Base-by-base conservation (phyloP, 2,113 vertebrate species). In the Eira barbara region DNA sequence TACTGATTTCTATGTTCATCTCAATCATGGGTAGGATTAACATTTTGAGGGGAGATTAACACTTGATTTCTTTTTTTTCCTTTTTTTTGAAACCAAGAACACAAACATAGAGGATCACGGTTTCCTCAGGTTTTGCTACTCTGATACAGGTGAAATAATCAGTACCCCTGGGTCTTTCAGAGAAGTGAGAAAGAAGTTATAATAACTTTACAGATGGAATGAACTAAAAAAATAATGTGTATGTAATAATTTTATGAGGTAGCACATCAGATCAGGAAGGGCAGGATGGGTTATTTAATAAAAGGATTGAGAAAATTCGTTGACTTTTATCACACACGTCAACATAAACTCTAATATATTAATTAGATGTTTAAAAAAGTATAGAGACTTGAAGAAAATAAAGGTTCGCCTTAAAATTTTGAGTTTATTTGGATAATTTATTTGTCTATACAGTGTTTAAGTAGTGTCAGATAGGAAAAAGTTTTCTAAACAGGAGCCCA, bases 181-280 rank as follows among this genome's bases (percentile, higher is more conserved):
- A 76, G 25, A 84, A 45, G 29, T 83, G 8, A 52, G 55, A 83
- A 67, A 76, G 45, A 57, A n/a, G 14, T 47, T 85, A 71, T 73
- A 81, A 42, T 74, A 47, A 84, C 47, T 89, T 82, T 94, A 89
- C 4, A 82, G 0, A 63, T 86, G 82, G 71, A 92, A 45, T 95
- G 67, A 96, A 96, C 89, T 89, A 83, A 96, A 36, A 67, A 65
- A 95, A 78, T 65, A 80, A 15, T 94, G 3, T 67, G 7, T 45
- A 10, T 55, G 11, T 65, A 90, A 92, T 80, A 78, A 91, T 81
- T 97, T 94, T 84, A 90, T 91, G 74, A 95, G 11, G 11, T 79
- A 59, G 11, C 52, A 47, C n/a, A 74, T 81, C 27, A 91, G 80
- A 78, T 92, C 29, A 65, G 8, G 47, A 65, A 59, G 4, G 63